Evolutionary conservation across 2,888 invertebrate genomes (phyloP).

Genomic region (Acleris cristana): DNA sequence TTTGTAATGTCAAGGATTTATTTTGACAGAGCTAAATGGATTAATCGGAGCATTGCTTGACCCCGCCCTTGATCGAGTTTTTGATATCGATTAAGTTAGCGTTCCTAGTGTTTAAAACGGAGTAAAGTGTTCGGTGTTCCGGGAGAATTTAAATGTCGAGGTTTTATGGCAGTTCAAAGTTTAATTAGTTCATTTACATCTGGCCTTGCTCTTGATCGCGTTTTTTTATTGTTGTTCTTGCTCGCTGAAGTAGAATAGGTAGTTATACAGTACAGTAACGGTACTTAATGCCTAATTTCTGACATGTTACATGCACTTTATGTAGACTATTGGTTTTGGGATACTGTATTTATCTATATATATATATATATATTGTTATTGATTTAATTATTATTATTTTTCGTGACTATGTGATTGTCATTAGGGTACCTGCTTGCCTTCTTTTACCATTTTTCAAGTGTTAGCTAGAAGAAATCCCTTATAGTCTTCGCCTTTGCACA

Average conservation of each 20-base stretch:
- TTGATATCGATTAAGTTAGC: slow-evolving; percentile 2
- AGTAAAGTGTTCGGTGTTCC: slow-evolving; percentile 9
- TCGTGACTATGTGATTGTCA: too few species aligned
- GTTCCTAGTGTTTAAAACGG: slow-evolving; percentile 5
- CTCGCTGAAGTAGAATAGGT: not conserved
- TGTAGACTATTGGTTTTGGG: too few species aligned
- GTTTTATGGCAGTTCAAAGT: slow-evolving; percentile 6
- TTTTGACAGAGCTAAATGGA: slow-evolving; percentile 44
- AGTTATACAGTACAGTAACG: too few species aligned
- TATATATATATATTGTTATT: too few species aligned
- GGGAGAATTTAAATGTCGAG: slow-evolving; percentile 18
- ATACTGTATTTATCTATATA: too few species aligned
- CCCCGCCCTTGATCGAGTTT: slow-evolving; percentile 37
- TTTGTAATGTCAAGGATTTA: slow-evolving; percentile 55
- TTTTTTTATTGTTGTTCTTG: slow-evolving; percentile 27
- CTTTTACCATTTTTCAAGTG: too few species aligned
- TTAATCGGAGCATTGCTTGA: slow-evolving; percentile 23
- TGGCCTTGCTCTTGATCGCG: slow-evolving; percentile 22
- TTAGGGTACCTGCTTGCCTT: too few species aligned
- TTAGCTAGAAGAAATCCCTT: too few species aligned
- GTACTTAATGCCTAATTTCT: too few species aligned
- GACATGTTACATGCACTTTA: too few species aligned
- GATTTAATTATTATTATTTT: too few species aligned
- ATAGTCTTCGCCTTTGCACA: too few species aligned
- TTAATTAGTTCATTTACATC: slow-evolving; percentile 28